phyloP scores from a whole-genome alignment of 2,888 invertebrate species.

The Deilephila porcellus region DNA sequence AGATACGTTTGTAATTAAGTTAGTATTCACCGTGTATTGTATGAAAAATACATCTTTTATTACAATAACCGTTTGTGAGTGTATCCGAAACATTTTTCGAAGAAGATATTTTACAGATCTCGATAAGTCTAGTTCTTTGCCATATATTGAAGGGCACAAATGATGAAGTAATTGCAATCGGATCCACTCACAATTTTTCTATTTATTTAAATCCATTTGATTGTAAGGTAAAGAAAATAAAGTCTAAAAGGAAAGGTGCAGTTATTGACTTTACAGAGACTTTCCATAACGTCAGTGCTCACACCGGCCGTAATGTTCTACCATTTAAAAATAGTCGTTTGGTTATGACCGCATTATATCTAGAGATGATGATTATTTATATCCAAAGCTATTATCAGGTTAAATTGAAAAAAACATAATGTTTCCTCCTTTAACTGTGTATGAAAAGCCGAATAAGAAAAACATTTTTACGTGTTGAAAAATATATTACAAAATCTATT shows the following conservation, averaged over 20 bases:
- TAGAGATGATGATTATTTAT: too few species aligned
- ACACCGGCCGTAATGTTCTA: background rate
- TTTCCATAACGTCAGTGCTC: background rate
- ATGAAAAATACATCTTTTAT: constrained; percentile 19
- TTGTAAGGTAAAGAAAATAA: background rate
- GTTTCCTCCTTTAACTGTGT: too few species aligned
- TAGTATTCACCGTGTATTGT: constrained; percentile 28
- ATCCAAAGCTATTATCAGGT: too few species aligned
- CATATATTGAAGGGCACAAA: background rate
- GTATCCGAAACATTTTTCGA: background rate
- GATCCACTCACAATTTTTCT: background rate
- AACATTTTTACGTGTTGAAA: too few species aligned
- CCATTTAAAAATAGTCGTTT: background rate
- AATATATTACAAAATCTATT: too few species aligned
- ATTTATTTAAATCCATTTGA: constrained; percentile 1
- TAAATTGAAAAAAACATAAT: too few species aligned
- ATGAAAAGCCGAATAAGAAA: too few species aligned
- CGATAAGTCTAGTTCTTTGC: background rate
- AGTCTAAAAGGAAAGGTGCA: background rate
- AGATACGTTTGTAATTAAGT: constrained; percentile 53
- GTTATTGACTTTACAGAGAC: constrained; percentile 8
- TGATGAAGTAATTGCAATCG: background rate
- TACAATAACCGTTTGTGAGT: background rate
- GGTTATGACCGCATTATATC: too few species aligned
- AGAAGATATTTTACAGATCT: background rate